These are phyloP conservation scores for Aricia artaxerxes DNA, from an alignment of 2,888 invertebrate genomes.

Conservation along the genomic window DNA sequence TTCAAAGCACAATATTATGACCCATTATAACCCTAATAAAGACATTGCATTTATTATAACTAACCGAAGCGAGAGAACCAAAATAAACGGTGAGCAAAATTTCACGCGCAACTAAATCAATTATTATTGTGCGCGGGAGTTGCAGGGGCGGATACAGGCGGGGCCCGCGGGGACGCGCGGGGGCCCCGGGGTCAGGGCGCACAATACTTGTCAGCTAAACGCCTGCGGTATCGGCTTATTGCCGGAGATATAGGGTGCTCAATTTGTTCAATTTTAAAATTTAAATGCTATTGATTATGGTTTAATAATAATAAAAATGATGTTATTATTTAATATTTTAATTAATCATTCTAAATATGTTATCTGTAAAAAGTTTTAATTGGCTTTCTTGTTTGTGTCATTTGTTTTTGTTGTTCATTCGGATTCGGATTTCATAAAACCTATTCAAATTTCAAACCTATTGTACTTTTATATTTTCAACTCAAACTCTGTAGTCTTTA, in stretches of 20 bases:
- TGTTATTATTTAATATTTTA: background rate
- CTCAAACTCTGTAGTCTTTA: no score
- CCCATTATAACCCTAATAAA: background rate
- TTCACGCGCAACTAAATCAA: slow-evolving; percentile 75
- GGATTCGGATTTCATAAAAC: no score
- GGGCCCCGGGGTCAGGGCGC: slow-evolving; percentile 50
- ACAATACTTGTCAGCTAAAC: slow-evolving; percentile 75
- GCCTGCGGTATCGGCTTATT: slow-evolving; percentile 73
- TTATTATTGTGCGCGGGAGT: slow-evolving; percentile 60
- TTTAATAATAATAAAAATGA: background rate
- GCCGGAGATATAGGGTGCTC: slow-evolving; percentile 51
- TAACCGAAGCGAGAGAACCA: slow-evolving; percentile 52
- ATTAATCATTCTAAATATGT: no score
- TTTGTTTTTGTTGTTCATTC: no score
- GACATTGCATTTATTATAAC: slow-evolving; percentile 46
- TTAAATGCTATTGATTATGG: no score
- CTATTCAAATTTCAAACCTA: no score
- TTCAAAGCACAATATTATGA: background rate
- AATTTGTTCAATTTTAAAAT: background rate
- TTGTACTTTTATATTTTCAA: no score
- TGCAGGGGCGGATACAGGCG: slow-evolving; percentile 47
- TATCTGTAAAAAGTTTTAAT: no score
- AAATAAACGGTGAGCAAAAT: slow-evolving; percentile 51
- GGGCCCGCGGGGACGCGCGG: slow-evolving; percentile 35
- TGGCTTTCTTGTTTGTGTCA: no score